A percentile compares a stretch with the other conserved stretches of the same genome.
These are phyloP conservation scores for Aplodontia rufa DNA, from an alignment of 2,113 vertebrate genomes.

Conservation along the genomic window DNA sequence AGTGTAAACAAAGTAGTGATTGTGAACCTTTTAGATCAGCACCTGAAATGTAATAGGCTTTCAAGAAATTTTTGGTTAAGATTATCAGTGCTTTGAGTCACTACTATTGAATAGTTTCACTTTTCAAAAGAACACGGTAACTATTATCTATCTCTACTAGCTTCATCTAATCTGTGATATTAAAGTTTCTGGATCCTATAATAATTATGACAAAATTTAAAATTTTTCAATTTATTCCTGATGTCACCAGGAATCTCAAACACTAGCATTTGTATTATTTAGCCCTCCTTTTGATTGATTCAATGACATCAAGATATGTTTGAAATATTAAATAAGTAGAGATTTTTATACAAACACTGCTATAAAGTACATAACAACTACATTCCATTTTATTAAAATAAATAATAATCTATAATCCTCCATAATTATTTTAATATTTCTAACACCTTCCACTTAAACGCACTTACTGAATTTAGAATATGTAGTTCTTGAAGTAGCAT, in stretches of 20 bases:
- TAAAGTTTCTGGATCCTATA: background rate
- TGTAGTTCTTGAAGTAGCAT: background rate
- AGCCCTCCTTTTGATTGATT: background rate
- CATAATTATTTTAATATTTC: background rate
- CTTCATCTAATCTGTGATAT: background rate
- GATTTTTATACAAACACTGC: background rate
- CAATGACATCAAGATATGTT: background rate
- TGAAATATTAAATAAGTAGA: background rate
- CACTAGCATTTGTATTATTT: background rate
- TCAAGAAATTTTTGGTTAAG: background rate
- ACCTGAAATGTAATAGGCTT: background rate
- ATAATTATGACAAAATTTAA: background rate
- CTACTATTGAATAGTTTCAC: background rate
- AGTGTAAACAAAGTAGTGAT: background rate
- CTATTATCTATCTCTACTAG: background rate
- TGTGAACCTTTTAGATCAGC: no score
- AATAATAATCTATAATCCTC: background rate
- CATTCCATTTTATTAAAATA: background rate
- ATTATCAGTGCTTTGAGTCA: background rate
- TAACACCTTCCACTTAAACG: background rate
- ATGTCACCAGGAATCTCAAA: background rate
- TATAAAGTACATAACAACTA: background rate
- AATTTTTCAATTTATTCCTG: background rate
- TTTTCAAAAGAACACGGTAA: background rate
- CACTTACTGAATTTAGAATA: background rate